Conservation (phyloP, 1,140 invertebrate species). For the Eubasilissa regina region DNA sequence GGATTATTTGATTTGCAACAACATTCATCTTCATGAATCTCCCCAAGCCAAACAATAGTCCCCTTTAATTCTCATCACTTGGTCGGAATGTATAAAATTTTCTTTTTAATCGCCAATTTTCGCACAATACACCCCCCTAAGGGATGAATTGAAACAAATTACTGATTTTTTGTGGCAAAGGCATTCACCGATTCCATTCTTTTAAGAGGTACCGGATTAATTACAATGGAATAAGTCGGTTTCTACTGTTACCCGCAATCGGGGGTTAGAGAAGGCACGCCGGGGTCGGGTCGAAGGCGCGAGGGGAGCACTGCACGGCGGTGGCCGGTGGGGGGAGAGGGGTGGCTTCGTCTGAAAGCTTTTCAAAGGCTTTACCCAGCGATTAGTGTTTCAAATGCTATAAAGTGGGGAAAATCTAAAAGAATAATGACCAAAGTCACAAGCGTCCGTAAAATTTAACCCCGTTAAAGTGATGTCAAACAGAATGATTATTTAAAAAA, state of each 20-base stretch:
- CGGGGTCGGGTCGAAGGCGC: constrained; percentile 15
- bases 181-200: constrained; percentile 53
- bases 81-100: constrained; percentile 44
- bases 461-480: constrained; percentile 5
- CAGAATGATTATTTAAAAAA: constrained; percentile 13
- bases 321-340: background rate
- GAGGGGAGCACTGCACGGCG: background rate
- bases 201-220: constrained; percentile 55
- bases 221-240: constrained; percentile 58
- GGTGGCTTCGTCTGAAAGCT: constrained; percentile 39
- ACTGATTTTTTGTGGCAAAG: constrained; percentile 53
- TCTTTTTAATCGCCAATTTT: constrained; percentile 56
- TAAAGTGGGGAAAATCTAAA: constrained; percentile 53
- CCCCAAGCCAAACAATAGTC: background rate
- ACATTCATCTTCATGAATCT: background rate
- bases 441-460: constrained; percentile 39
- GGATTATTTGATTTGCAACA: too few relatives aligned
- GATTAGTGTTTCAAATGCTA: constrained; percentile 58
- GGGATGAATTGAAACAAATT: constrained; percentile 58
- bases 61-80: constrained; percentile 23
- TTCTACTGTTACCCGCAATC: constrained; percentile 37
- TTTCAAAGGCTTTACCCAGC: constrained; percentile 52
- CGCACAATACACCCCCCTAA: constrained; percentile 53
- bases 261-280: constrained; percentile 33
- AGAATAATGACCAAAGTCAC: constrained; percentile 54